Base-by-base conservation (phyloP, 2,113 vertebrate genomes). In the Uria lomvia region DNA sequence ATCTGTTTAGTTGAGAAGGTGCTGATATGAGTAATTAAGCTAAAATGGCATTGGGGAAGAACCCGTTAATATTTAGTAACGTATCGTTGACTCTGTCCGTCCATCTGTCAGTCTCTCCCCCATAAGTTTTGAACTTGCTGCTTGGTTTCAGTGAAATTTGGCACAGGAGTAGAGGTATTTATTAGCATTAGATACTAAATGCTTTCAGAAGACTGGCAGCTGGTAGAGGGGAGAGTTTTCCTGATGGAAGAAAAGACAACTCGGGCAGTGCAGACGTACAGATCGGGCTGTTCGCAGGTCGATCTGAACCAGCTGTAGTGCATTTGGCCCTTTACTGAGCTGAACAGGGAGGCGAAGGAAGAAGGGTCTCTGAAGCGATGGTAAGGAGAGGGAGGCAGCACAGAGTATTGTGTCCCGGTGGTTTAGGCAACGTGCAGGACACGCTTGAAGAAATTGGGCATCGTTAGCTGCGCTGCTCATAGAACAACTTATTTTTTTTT, bases 1-100 rank as follows among this genome's bases (percentile, higher is more conserved):
- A 47, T 88, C 59, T 94, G 92, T 94, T 96, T 81, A 92, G 79
- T 11, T 89, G 76, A 94, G 86, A 94, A 96, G 76, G 92, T 91
- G 88, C 68, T 95, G 91, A 96, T 94, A 74, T 23, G 52, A 90
- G 56, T 77, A 96, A 94, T 92, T 92, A 95, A 89, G 77, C 56
- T 96, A 91, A 96, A 94, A 79, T 49, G 53, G 34, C 83, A 75
- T 49, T 68, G 78, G 76, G 88, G 72, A 94, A 94, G 95, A 89
- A 77, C 77, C 56, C 75, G 80, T 68, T 94, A 71, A 59, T 93
- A 68, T 84, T 93, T 84, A 88, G 73, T 86, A 94, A 73, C 0
- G 6, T 94, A 52, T 24, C 2, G 1, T 67, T 63, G 86, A 80
- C 68, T 96, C 59, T 77, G 42, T 92, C 70, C 73, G 40, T 87